Evolutionary conservation across 37 sponge, comb jelly and placozoan genomes (phyloP).

Genomic region (Halisarca cf. caerulea): DNA sequence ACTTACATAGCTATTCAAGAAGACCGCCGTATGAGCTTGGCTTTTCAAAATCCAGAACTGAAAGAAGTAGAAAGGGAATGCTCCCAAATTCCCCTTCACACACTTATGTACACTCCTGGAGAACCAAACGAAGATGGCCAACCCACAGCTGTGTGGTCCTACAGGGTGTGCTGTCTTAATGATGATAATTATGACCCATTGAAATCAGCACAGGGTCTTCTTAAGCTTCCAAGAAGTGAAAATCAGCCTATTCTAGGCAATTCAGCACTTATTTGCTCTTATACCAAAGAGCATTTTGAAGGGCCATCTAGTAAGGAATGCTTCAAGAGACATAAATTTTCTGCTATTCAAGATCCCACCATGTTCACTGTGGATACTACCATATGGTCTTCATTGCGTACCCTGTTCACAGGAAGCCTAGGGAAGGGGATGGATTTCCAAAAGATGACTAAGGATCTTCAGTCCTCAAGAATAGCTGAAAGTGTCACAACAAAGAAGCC

Average conservation of each 20-base stretch:
- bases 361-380: too few species aligned
- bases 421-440: too few species aligned
- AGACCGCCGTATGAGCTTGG: neutral
- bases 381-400: too few species aligned
- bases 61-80: neutral
- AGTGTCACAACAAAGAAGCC: too few species aligned
- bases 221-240: neutral
- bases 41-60: neutral
- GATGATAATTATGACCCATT: too few species aligned
- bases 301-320: slow-evolving; percentile 2
- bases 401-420: too few species aligned
- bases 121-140: too few species aligned
- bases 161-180: slow-evolving; percentile 10
- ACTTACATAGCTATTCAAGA: neutral
- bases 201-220: too few species aligned
- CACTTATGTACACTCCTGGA: neutral
- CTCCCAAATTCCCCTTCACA: neutral
- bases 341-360: neutral
- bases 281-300: slow-evolving; percentile 18
- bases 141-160: neutral
- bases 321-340: neutral
- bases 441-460: too few species aligned
- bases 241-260: neutral
- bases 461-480: too few species aligned
- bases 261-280: neutral